A percentile compares a stretch with the other conserved stretches of the same genome.
Conservation (phyloP, 2,888 invertebrate species). For the Torymus texanus region DNA sequence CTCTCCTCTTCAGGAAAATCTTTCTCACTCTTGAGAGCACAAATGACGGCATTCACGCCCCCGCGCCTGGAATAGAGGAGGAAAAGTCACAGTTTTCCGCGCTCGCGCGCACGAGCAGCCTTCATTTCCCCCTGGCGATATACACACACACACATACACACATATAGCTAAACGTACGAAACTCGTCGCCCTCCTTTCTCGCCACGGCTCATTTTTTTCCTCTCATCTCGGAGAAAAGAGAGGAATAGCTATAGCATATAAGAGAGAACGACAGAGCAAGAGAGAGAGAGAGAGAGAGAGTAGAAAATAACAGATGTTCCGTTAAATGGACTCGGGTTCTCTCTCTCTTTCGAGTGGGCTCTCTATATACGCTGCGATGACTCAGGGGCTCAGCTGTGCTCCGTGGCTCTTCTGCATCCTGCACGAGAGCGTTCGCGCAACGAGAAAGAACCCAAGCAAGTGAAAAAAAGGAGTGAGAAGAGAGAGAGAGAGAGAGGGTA, state of each 20-base stretch:
- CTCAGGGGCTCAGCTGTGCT: slow-evolving; percentile 54
- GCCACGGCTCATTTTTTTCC: slow-evolving; percentile 7
- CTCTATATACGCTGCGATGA: slow-evolving; percentile 39
- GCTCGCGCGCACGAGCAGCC: slow-evolving; percentile 18
- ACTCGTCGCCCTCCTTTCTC: slow-evolving; percentile 2
- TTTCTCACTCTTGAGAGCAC: slow-evolving; percentile 23
- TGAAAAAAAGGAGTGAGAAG: slow-evolving; percentile 51
- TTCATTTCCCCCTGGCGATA: too few relatives aligned
- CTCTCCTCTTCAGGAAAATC: slow-evolving; percentile 10
- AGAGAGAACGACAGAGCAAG: background rate
- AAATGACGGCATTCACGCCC: slow-evolving; percentile 28
- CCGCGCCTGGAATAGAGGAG: background rate
- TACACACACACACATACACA: background rate
- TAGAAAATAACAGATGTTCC: slow-evolving; percentile 56
- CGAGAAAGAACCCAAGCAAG: slow-evolving; percentile 33
- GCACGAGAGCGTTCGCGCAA: too few relatives aligned
- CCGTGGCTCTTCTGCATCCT: too few relatives aligned
- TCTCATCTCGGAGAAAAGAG: slow-evolving; percentile 11
- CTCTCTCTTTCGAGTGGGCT: slow-evolving; percentile 37
- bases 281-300: slow-evolving; percentile 3
- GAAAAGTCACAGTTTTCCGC: slow-evolving; percentile 55
- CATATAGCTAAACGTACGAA: background rate
- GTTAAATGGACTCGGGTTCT: slow-evolving; percentile 53
- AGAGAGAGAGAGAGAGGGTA: slow-evolving; percentile 37
- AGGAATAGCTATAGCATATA: background rate